phyloP scores from a whole-genome alignment of 2,888 invertebrate species.

The Apodemia duryi region DNA sequence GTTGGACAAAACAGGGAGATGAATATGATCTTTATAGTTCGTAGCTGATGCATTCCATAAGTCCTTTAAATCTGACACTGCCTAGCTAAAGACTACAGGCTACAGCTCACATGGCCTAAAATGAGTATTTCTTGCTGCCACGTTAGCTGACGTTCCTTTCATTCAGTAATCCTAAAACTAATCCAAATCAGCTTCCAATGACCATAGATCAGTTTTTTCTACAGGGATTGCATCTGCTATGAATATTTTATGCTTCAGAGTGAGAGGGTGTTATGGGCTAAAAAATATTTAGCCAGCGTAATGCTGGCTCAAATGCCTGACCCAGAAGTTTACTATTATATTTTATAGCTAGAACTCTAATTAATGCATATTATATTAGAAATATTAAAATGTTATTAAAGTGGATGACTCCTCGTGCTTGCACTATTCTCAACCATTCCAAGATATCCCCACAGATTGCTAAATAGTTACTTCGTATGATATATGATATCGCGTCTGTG shows the following conservation, averaged over 20 bases:
- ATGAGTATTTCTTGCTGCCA: conserved; percentile 11
- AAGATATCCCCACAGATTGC: no score
- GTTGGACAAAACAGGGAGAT: conserved; percentile 67
- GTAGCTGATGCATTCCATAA: conserved; percentile 29
- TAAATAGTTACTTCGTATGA: no score
- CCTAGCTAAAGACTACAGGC: conserved; percentile 23
- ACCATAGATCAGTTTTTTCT: conserved; percentile 6
- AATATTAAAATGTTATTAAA: conserved; percentile 75
- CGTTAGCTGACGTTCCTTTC: conserved; percentile 1
- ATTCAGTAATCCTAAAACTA: background rate
- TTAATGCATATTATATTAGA: conserved; percentile 77
- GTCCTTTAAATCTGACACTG: conserved; percentile 21
- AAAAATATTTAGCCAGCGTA: conserved; percentile 42
- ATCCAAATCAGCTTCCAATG: conserved; percentile 26
- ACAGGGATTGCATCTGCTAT: conserved; percentile 33
- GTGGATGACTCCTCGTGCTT: no score
- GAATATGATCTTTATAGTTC: conserved; percentile 33
- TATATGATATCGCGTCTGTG: no score
- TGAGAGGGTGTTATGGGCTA: conserved; percentile 43
- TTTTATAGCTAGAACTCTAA: conserved; percentile 78
- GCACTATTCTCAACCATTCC: no score
- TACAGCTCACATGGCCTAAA: conserved; percentile 20
- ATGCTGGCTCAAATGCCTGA: conserved; percentile 52
- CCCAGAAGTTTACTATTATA: conserved; percentile 69
- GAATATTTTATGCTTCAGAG: conserved; percentile 30